These are phyloP conservation scores for Orthosia cruda DNA, from an alignment of 2,888 invertebrate species.

Conservation along the genomic window DNA sequence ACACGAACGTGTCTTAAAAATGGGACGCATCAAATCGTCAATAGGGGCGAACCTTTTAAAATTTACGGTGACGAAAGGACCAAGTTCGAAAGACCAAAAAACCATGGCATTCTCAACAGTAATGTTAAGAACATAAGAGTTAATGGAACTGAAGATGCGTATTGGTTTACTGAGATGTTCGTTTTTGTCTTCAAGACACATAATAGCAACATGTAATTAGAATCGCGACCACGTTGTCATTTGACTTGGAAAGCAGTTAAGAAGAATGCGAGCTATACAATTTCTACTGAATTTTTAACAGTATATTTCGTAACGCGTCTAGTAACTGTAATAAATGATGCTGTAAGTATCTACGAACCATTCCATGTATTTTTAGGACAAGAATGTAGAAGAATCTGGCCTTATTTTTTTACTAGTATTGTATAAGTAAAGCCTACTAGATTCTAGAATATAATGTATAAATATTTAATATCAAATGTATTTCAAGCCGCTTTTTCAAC, in stretches of 20 bases:
- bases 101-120: constrained; percentile 60
- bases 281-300: constrained; percentile 80
- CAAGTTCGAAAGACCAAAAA: constrained; percentile 19
- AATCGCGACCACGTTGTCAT: constrained; percentile 82
- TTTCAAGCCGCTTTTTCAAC: constrained; percentile 17
- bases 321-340: constrained; percentile 62
- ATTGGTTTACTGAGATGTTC: constrained; percentile 60
- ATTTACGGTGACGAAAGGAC: constrained; percentile 71
- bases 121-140: constrained; percentile 46
- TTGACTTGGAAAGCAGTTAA: constrained; percentile 86
- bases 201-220: constrained; percentile 83
- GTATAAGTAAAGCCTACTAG: neutral
- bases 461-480: constrained; percentile 27
- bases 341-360: neutral
- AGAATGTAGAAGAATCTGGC: neutral
- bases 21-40: constrained; percentile 88
- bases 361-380: neutral
- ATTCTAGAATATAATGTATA: constrained; percentile 7
- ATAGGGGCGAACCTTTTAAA: constrained; percentile 78
- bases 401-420: neutral
- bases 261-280: constrained; percentile 79
- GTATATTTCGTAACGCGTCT: constrained; percentile 74
- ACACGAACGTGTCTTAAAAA: constrained; percentile 81
- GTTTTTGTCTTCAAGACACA: constrained; percentile 71
- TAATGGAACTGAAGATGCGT: constrained; percentile 15